These are phyloP conservation scores for Propsilocerus akamusi DNA, from an alignment of 1,140 invertebrate species.

Conservation along the genomic window DNA sequence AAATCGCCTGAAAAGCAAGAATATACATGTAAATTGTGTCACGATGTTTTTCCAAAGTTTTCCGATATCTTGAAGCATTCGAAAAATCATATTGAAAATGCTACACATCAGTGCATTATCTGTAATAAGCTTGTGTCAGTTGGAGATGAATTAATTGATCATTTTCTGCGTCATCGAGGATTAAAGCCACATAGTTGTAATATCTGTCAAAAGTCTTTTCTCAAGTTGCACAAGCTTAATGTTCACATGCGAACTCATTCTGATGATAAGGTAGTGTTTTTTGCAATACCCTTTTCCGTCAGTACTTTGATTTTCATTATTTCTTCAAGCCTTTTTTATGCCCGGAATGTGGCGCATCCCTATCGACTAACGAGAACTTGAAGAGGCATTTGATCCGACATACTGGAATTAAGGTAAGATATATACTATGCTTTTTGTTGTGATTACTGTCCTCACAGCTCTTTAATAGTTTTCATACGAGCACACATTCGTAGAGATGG, in stretches of 20 bases:
- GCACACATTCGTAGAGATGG: too few relatives aligned
- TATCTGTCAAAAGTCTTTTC: background rate
- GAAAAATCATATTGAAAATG: slow-evolving; percentile 1
- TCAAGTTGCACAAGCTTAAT: background rate
- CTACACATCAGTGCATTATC: background rate
- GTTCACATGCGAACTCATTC: background rate
- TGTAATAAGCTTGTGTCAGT: background rate
- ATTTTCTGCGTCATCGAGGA: background rate
- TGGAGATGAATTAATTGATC: background rate
- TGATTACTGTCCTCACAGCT: too few relatives aligned
- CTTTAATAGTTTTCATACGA: too few relatives aligned
- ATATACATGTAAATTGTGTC: background rate
- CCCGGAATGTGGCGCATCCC: background rate
- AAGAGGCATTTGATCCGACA: background rate
- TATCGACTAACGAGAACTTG: background rate
- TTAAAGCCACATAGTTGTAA: background rate
- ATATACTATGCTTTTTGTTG: too few relatives aligned
- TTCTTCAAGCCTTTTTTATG: background rate
- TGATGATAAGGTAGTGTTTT: background rate
- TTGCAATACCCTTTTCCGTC: too few relatives aligned
- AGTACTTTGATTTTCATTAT: too few relatives aligned
- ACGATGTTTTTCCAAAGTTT: background rate
- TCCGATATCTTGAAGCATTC: background rate
- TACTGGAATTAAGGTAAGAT: background rate
- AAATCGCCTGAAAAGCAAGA: background rate